Percentiles rank a stretch among this genome's conserved stretches.
Evolutionary conservation across 92 coral and sea anemone genomes (phyloP).

Genomic region (Siderastrea radians): DNA sequence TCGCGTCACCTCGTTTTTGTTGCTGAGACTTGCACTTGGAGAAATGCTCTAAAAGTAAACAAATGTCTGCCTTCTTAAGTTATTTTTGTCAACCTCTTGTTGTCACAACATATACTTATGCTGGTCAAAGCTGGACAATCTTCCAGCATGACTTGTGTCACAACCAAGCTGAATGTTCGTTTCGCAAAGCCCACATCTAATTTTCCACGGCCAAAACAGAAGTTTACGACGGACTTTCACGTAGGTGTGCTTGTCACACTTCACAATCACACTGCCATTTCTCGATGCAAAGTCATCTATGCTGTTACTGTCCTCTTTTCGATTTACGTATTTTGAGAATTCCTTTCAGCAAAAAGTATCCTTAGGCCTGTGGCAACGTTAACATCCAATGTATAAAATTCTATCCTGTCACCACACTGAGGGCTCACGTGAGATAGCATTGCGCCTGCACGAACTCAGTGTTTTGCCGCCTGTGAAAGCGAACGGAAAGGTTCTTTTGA

Average conservation of each 20-base stretch:
- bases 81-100: not conserved
- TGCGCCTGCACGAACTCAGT: no score
- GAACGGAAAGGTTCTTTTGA: no score
- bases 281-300: conserved; percentile 48
- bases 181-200: conserved; percentile 61
- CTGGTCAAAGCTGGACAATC: conserved; percentile 61
- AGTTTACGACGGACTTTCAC: conserved; percentile 49
- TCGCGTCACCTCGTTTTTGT: conserved; percentile 50
- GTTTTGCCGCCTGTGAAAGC: no score
- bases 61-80: not conserved
- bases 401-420: no score
- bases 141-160: conserved; percentile 49
- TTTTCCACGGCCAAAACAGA: conserved; percentile 65
- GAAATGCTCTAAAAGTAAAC: conserved; percentile 46
- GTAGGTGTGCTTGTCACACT: conserved; percentile 64
- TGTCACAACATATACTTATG: not conserved
- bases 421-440: no score
- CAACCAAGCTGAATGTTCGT: conserved; percentile 60
- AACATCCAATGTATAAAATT: no score
- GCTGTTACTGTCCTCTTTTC: not conserved
- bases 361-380: no score
- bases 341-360: no score
- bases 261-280: conserved; percentile 57
- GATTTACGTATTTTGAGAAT: no score
- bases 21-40: conserved; percentile 47